Conservation (phyloP, 2,888 invertebrate species). For the Entomobrya multifasciata region DNA sequence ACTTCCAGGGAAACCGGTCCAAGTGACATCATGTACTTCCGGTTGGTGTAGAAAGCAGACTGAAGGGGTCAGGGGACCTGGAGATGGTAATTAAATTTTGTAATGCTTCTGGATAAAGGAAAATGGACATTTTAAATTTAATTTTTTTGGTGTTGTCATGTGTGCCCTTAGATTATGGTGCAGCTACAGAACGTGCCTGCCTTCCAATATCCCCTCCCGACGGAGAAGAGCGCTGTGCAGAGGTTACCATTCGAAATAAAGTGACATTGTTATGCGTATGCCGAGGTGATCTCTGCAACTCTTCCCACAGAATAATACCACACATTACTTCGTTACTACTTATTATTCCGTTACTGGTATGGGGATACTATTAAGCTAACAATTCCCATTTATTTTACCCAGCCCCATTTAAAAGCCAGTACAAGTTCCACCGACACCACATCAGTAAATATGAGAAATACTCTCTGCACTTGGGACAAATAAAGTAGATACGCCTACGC, state of each 20-base stretch:
- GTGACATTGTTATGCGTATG: slow-evolving; percentile 94
- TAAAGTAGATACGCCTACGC: too few relatives aligned
- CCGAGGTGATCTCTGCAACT: slow-evolving; percentile 93
- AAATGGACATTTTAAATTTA: slow-evolving; percentile 79
- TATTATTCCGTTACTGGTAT: too few relatives aligned
- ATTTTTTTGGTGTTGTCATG: not conserved
- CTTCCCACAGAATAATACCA: too few relatives aligned
- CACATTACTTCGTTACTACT: too few relatives aligned
- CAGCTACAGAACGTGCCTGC: slow-evolving; percentile 93
- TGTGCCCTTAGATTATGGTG: slow-evolving; percentile 88
- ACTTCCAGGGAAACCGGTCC: slow-evolving; percentile 86
- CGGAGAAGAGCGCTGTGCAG: slow-evolving; percentile 93
- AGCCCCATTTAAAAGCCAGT: too few relatives aligned
- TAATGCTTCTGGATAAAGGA: too few relatives aligned
- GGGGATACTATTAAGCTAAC: too few relatives aligned
- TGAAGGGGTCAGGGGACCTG: slow-evolving; percentile 88
- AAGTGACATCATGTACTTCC: slow-evolving; percentile 90
- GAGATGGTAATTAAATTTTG: slow-evolving; percentile 85
- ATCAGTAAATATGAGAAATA: too few relatives aligned
- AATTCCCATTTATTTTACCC: too few relatives aligned
- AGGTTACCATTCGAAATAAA: slow-evolving; percentile 90
- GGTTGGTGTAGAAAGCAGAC: slow-evolving; percentile 96
- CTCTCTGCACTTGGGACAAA: too few relatives aligned
- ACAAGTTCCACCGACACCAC: too few relatives aligned
- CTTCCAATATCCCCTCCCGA: slow-evolving; percentile 93